phyloP scores from a whole-genome alignment of 2,888 invertebrate species.

The Zaprionus lineosus region DNA sequence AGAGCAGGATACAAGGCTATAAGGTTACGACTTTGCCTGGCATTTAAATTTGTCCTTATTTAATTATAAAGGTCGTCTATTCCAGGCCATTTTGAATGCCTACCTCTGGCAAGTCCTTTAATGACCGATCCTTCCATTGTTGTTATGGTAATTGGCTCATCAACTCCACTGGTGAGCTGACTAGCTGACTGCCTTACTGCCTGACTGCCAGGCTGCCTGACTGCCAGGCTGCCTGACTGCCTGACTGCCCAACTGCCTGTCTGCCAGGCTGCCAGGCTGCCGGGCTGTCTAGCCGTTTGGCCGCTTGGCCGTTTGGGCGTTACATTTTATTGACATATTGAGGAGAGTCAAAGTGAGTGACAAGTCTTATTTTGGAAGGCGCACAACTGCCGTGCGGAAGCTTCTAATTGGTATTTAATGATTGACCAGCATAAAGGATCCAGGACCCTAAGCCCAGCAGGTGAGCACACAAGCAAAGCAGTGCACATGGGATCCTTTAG shows the following conservation, averaged over 20 bases:
- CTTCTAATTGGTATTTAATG: constrained; percentile 53
- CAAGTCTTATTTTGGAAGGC: constrained; percentile 19
- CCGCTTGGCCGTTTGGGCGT: no score
- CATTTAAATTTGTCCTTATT: constrained; percentile 33
- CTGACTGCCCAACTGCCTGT: no score
- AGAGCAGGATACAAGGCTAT: no score
- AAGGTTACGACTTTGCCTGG: constrained; percentile 2
- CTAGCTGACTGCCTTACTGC: no score
- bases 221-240: no score
- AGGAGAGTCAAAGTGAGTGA: constrained; percentile 47
- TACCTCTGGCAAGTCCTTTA: constrained; percentile 10
- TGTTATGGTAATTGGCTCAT: constrained; percentile 42
- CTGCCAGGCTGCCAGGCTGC: no score
- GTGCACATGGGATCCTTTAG: no score
- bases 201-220: no score
- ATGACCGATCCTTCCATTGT: constrained; percentile 8
- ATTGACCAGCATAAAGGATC: constrained; percentile 38
- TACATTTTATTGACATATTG: constrained; percentile 46
- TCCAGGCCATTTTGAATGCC: constrained; percentile 14
- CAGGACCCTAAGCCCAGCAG: constrained; percentile 11
- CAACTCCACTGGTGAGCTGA: constrained; percentile 24
- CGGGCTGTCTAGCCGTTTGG: no score
- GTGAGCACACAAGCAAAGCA: constrained; percentile 12
- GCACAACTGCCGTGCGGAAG: neutral
- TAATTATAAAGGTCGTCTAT: constrained; percentile 38